These are phyloP conservation scores for Caenorhabditis remanei DNA, from an alignment of 1,140 invertebrate genomes.

Conservation along the genomic window DNA sequence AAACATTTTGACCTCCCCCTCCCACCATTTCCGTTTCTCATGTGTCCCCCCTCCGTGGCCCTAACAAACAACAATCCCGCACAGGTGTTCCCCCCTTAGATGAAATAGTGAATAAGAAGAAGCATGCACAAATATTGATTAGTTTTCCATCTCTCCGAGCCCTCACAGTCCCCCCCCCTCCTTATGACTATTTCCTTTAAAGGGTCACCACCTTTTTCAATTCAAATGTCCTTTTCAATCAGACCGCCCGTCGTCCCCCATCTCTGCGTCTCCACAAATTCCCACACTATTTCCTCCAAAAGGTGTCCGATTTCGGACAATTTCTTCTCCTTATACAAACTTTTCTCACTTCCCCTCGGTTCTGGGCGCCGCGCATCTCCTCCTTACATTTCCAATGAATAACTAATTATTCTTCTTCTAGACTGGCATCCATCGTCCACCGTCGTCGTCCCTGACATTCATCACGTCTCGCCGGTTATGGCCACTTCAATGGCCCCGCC, in stretches of 20 bases:
- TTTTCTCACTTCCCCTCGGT: not conserved
- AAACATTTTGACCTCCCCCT: conserved; percentile 33
- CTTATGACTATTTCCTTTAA: not conserved
- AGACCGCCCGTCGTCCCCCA: not conserved
- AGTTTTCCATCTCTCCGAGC: conserved; percentile 16
- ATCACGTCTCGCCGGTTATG: conserved; percentile 33
- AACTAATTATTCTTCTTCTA: conserved; percentile 23
- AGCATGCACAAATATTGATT: conserved; percentile 52
- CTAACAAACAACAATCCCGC: conserved; percentile 13
- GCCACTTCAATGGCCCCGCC: conserved; percentile 34
- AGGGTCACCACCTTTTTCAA: not conserved
- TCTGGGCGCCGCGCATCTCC: not conserved
- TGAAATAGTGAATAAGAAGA: not conserved
- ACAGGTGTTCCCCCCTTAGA: conserved; percentile 23
- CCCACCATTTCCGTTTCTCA: conserved; percentile 13
- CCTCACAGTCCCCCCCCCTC: not conserved
- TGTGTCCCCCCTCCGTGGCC: not conserved
- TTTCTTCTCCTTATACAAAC: conserved; percentile 49
- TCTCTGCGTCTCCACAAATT: not conserved
- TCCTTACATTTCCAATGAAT: conserved; percentile 36
- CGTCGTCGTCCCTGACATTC: not conserved
- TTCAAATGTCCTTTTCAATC: conserved; percentile 54
- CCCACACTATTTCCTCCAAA: not conserved
- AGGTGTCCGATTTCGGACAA: conserved; percentile 46
- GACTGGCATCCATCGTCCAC: conserved; percentile 50